Conservation (phyloP, 2,113 vertebrate species). For the Phoenicopterus ruber region DNA sequence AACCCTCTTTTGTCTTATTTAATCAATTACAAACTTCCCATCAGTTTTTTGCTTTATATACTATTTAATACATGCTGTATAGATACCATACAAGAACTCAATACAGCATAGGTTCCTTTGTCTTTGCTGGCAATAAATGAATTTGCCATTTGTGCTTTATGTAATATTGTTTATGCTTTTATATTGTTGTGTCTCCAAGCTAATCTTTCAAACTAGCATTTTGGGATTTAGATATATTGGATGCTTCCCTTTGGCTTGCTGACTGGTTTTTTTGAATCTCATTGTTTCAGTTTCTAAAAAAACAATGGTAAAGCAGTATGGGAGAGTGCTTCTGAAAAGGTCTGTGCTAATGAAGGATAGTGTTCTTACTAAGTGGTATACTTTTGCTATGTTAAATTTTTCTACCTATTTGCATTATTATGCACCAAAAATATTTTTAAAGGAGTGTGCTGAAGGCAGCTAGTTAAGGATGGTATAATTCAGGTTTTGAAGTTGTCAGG, state of each 20-base stretch:
- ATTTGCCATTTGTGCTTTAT: background rate
- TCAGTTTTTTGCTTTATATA: background rate
- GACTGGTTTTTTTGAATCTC: background rate
- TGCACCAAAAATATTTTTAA: background rate
- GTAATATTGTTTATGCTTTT: background rate
- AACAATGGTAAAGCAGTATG: fast-evolving
- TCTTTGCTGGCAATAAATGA: background rate
- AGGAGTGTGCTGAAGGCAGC: background rate
- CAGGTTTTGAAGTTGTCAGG: background rate
- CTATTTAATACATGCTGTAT: background rate
- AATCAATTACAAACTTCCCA: background rate
- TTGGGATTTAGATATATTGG: background rate
- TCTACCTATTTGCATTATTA: background rate
- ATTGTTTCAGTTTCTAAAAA: background rate
- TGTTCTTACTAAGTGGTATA: background rate
- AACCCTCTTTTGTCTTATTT: background rate
- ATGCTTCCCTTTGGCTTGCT: background rate
- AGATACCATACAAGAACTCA: background rate
- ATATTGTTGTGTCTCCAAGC: background rate
- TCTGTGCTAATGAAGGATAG: background rate
- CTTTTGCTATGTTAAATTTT: background rate
- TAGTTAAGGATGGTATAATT: background rate
- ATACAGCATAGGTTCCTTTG: background rate
- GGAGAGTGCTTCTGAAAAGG: background rate
- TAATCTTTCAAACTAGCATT: background rate